These are phyloP conservation scores for Sycophaga agraensis DNA, from an alignment of 1,140 invertebrate genomes.

Conservation along the genomic window DNA sequence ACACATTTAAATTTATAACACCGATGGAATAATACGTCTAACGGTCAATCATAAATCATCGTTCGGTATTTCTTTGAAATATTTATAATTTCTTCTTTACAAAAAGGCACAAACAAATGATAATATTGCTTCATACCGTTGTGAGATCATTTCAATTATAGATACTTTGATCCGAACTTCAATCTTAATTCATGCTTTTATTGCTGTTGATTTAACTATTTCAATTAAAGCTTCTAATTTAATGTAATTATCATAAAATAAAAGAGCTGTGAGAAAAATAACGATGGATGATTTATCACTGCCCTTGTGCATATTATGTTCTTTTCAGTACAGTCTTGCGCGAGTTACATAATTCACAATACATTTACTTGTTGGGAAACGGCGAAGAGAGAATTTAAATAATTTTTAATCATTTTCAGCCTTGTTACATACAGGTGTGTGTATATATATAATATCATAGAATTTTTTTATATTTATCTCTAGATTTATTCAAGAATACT, in stretches of 20 bases:
- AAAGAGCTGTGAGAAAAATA: no score
- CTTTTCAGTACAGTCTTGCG: constrained; percentile 24
- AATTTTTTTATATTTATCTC: not conserved
- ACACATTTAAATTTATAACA: constrained; percentile 27
- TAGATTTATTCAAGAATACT: constrained; percentile 3
- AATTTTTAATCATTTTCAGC: not conserved
- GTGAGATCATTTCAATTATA: no score
- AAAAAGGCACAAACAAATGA: no score
- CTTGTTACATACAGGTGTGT: no score
- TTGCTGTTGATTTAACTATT: no score
- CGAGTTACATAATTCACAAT: not conserved
- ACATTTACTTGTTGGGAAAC: constrained; percentile 24
- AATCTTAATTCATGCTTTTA: no score
- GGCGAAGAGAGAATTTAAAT: constrained; percentile 12
- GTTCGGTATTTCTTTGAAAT: not conserved
- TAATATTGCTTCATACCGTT: no score
- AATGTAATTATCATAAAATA: no score
- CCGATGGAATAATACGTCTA: not conserved
- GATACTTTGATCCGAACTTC: no score
- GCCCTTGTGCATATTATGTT: constrained; percentile 26
- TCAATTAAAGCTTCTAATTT: no score
- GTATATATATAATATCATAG: not conserved
- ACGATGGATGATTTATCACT: constrained; percentile 19
- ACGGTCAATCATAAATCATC: constrained; percentile 20
- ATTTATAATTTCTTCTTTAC: not conserved